These are phyloP conservation scores for Apamea sordens DNA, from an alignment of 2,888 invertebrate species.

Conservation along the genomic window DNA sequence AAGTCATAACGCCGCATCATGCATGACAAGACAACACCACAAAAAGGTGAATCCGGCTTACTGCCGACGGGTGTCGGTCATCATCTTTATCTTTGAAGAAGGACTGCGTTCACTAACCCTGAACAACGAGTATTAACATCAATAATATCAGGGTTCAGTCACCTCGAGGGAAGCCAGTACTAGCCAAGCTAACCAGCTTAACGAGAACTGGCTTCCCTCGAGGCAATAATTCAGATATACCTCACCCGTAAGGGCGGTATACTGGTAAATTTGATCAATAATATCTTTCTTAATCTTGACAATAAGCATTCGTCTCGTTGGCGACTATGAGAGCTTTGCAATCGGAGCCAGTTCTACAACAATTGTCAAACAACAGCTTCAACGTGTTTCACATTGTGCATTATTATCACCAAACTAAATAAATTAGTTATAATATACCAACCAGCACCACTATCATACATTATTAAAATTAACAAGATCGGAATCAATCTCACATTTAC, in stretches of 20 bases:
- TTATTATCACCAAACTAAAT: constrained; percentile 9
- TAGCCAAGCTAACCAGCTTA: too few species aligned
- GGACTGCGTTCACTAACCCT: constrained; percentile 14
- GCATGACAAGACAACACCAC: constrained; percentile 36
- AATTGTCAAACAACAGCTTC: neutral
- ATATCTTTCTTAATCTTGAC: too few species aligned
- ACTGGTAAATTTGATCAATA: too few species aligned
- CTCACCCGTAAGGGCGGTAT: too few species aligned
- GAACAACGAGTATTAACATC: neutral
- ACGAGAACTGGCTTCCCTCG: too few species aligned
- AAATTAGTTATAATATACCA: neutral
- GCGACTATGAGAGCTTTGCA: neutral
- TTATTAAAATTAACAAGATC: neutral
- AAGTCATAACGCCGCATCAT: constrained; percentile 12
- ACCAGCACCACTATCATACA: constrained; percentile 1
- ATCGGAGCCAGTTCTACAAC: neutral
- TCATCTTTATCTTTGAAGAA: constrained; percentile 1
- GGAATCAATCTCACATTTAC: neutral
- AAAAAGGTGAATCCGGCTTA: constrained; percentile 14
- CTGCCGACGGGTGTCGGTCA: neutral
- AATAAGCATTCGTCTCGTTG: neutral
- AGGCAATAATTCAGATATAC: too few species aligned
- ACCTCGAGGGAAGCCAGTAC: too few species aligned
- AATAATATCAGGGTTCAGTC: too few species aligned
- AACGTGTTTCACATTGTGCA: neutral